phyloP scores from a whole-genome alignment of 2,888 invertebrate genomes.

The Drosophila barbarae region DNA sequence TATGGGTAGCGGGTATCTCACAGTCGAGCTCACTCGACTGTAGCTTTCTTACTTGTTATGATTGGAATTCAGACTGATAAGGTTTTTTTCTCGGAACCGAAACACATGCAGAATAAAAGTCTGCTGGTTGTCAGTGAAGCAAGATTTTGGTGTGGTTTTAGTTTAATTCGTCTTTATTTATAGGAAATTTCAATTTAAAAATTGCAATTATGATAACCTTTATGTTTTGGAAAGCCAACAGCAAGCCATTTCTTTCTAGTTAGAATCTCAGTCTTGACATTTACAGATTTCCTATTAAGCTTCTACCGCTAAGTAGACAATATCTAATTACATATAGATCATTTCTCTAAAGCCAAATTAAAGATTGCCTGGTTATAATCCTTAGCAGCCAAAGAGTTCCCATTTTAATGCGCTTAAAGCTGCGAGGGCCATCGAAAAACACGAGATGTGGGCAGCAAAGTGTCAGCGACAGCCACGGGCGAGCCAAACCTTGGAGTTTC shows the following conservation, averaged over 20 bases:
- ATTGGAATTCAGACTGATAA: background rate
- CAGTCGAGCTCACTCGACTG: too few relatives aligned
- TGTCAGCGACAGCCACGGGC: conserved; percentile 62
- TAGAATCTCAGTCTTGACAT: too few relatives aligned
- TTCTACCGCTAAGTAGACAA: too few relatives aligned
- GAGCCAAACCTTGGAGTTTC: conserved; percentile 6
- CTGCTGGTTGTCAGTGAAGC: background rate
- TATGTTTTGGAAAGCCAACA: too few relatives aligned
- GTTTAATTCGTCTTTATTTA: background rate
- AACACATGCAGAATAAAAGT: background rate
- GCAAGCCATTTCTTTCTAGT: background rate
- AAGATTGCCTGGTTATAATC: conserved; percentile 25
- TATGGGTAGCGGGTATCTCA: too few relatives aligned
- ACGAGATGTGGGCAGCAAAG: conserved; percentile 48
- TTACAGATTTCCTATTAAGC: background rate
- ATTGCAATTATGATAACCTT: too few relatives aligned
- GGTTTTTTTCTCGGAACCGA: background rate
- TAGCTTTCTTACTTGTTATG: too few relatives aligned
- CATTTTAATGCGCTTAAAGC: conserved; percentile 63
- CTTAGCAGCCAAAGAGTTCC: conserved; percentile 2
- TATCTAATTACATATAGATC: background rate
- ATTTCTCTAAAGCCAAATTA: conserved; percentile 20
- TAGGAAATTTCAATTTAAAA: too few relatives aligned
- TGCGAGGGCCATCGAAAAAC: conserved; percentile 14
- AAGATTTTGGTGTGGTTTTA: background rate